phyloP scores from a whole-genome alignment of 2,797 vertebrate species.

The Oreortyx pictus region DNA sequence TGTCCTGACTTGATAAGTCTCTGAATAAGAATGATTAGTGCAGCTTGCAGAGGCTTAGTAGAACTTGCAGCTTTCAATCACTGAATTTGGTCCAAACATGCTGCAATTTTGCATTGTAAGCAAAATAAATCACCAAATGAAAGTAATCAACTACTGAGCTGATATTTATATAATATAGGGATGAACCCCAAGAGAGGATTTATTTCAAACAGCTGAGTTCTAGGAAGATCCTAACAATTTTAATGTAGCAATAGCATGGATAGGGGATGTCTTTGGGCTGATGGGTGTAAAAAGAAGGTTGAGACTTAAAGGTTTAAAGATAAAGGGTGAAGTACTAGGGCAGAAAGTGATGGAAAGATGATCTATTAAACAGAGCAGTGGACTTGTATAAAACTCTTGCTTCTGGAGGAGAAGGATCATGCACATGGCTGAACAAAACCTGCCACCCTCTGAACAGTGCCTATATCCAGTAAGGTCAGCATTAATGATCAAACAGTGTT shows the following conservation, averaged over 20 bases:
- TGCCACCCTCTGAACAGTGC: neutral
- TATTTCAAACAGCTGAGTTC: neutral
- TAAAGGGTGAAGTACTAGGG: conserved; percentile 41
- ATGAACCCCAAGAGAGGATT: neutral
- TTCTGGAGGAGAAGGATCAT: neutral
- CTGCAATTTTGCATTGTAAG: neutral
- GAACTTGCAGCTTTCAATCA: neutral
- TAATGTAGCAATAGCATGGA: neutral
- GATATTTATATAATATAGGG: conserved; percentile 22
- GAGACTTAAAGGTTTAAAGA: conserved; percentile 32
- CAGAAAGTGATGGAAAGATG: conserved; percentile 24
- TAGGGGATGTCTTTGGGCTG: neutral
- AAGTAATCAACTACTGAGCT: conserved; percentile 6
- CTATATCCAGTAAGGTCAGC: conserved; percentile 27
- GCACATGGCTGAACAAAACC: conserved; percentile 49
- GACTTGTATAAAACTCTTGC: conserved; percentile 50
- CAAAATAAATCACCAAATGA: conserved; percentile 29
- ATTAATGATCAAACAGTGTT: conserved; percentile 61
- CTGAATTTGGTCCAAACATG: neutral
- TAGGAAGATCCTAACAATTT: neutral
- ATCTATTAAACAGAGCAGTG: conserved; percentile 51
- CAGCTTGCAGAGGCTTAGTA: neutral
- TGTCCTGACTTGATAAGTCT: neutral
- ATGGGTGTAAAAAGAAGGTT: conserved; percentile 36
- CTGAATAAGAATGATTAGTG: neutral